Evolutionary conservation across 2,113 vertebrate genomes (phyloP).

Genomic region (Triplophysa tibetana): DNA sequence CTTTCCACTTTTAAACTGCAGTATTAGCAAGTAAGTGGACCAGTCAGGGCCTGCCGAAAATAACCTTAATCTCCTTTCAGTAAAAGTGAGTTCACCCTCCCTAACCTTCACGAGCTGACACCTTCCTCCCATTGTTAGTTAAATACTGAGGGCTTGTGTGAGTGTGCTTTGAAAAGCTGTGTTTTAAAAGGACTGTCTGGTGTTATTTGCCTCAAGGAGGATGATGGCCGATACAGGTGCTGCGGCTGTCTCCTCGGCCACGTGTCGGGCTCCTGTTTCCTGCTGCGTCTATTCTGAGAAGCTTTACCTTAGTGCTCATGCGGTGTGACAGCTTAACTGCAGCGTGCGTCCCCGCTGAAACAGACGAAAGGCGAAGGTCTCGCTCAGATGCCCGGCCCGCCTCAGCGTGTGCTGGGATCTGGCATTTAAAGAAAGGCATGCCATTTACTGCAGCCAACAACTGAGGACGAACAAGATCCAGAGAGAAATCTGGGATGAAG

Average conservation of each 20-base stretch:
- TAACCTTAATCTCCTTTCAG: slow-evolving; percentile 13
- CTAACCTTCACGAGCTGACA: slow-evolving; percentile 17
- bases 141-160: slow-evolving; percentile 17
- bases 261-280: slow-evolving; percentile 47
- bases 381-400: slow-evolving; percentile 17
- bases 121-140: slow-evolving; percentile 15
- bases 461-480: background rate
- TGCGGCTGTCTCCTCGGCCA: slow-evolving; percentile 32
- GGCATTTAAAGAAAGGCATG: slow-evolving; percentile 53
- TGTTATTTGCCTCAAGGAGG: slow-evolving; percentile 38
- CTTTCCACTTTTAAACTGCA: background rate
- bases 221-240: slow-evolving; percentile 50
- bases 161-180: slow-evolving; percentile 36
- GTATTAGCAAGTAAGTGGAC: slow-evolving; percentile 6
- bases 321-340: slow-evolving; percentile 64
- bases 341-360: slow-evolving; percentile 42
- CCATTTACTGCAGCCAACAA: slow-evolving; percentile 40
- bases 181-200: slow-evolving; percentile 45
- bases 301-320: slow-evolving; percentile 56
- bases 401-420: slow-evolving; percentile 42
- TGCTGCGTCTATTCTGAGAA: slow-evolving; percentile 58
- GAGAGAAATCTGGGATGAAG: slow-evolving; percentile 29
- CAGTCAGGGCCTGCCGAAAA: background rate
- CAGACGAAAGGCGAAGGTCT: slow-evolving; percentile 50
- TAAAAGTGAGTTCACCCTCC: slow-evolving; percentile 4